Evolutionary conservation across 2,797 vertebrate species (phyloP).

Genomic region (Amphiprion clarkii): DNA sequence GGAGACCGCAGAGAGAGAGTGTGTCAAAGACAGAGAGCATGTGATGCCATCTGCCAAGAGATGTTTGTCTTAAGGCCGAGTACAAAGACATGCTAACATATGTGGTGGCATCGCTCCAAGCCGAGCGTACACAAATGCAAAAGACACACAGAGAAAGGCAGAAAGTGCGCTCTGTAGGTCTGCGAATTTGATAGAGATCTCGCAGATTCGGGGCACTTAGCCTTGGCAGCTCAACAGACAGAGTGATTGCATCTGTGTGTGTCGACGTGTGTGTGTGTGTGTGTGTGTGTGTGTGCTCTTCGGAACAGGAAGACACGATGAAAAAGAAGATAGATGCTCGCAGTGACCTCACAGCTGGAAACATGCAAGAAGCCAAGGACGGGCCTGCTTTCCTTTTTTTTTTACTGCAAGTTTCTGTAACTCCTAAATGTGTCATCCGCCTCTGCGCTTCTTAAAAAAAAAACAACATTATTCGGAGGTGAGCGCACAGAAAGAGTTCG

Average conservation of each 20-base stretch:
- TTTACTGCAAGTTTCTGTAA: background rate
- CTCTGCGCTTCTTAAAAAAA: background rate
- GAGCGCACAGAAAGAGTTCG: constrained; percentile 31
- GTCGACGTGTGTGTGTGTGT: constrained; percentile 10
- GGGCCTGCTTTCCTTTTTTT: constrained; percentile 24
- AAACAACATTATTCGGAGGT: constrained; percentile 27
- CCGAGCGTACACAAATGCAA: constrained; percentile 41
- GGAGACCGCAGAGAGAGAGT: constrained; percentile 34
- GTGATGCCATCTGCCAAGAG: constrained; percentile 68
- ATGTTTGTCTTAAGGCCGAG: constrained; percentile 76
- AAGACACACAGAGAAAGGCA: constrained; percentile 10
- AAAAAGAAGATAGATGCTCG: constrained; percentile 30
- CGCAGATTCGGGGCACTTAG: constrained; percentile 73
- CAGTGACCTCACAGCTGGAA: constrained; percentile 63
- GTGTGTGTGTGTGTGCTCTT: constrained; percentile 22
- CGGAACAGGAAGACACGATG: constrained; percentile 48
- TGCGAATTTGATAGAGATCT: constrained; percentile 79
- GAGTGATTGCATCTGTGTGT: constrained; percentile 67
- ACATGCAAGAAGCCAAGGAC: constrained; percentile 48
- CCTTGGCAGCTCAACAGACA: constrained; percentile 80
- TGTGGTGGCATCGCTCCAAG: constrained; percentile 61
- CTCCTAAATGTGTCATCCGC: constrained; percentile 22
- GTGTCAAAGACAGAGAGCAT: constrained; percentile 29
- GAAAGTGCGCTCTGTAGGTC: constrained; percentile 59
- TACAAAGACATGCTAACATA: constrained; percentile 78